Evolutionary conservation across 2,113 vertebrate genomes (phyloP).

Genomic region (Litocranius walleri): DNA sequence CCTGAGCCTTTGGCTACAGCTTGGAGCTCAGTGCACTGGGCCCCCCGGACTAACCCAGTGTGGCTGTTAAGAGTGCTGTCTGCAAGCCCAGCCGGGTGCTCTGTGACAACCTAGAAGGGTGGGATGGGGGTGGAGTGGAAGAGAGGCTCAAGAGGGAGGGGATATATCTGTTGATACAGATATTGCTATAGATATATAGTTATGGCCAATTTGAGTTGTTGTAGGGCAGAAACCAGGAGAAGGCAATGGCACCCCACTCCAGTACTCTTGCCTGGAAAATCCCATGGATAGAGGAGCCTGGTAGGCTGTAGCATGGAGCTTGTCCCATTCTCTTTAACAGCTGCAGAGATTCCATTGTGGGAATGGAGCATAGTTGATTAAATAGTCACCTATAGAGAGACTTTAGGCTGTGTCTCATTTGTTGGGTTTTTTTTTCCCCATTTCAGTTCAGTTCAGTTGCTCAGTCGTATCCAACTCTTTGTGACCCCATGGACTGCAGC

Average conservation of each 20-base stretch:
- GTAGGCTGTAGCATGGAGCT: rapidly evolving
- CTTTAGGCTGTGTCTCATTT: rapidly evolving
- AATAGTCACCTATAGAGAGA: rapidly evolving
- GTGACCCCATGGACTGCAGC: not conserved
- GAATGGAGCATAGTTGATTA: rapidly evolving
- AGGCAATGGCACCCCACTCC: too few relatives aligned
- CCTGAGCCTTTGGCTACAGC: not conserved
- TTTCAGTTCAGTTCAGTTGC: not conserved
- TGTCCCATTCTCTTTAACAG: not conserved
- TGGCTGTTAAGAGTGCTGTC: not conserved
- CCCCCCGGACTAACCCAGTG: not conserved
- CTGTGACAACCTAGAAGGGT: not conserved
- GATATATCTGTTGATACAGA: not conserved
- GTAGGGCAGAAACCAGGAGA: not conserved
- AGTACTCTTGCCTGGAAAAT: too few relatives aligned
- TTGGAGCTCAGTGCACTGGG: not conserved
- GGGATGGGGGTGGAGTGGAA: not conserved
- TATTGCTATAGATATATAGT: not conserved
- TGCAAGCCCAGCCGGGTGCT: not conserved
- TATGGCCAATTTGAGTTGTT: not conserved
- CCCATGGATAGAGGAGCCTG: too few relatives aligned
- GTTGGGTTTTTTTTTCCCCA: not conserved
- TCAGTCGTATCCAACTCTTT: not conserved
- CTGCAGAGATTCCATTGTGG: rapidly evolving
- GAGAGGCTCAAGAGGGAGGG: not conserved